Evolutionary conservation across 2,888 invertebrate genomes (phyloP).

Genomic region (Pasiphila rectangulata): DNA sequence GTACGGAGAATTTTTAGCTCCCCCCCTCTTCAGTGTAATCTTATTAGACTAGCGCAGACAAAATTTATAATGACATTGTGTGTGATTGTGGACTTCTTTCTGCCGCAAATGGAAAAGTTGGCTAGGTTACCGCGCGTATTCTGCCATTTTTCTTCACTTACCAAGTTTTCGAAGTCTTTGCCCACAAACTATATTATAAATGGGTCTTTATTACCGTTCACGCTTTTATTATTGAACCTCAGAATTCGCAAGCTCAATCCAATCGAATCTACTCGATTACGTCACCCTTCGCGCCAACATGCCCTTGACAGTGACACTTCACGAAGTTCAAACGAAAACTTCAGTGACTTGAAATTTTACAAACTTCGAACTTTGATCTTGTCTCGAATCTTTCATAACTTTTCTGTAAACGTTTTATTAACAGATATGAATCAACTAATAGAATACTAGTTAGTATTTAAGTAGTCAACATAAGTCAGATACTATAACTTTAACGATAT

Average conservation of each 20-base stretch:
- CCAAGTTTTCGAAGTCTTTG: too few relatives aligned
- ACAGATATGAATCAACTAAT: too few relatives aligned
- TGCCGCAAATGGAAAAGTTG: conserved; percentile 1
- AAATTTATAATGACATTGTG: conserved; percentile 10
- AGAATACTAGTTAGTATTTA: too few relatives aligned
- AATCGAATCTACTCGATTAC: neutral
- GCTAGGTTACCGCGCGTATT: neutral
- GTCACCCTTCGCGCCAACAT: neutral
- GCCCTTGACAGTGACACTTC: conserved; percentile 4
- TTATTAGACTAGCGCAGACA: conserved; percentile 29
- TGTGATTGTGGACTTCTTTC: conserved; percentile 16
- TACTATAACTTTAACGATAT: too few relatives aligned
- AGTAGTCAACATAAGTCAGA: too few relatives aligned
- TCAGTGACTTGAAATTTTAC: neutral
- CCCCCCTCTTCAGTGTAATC: conserved; percentile 38
- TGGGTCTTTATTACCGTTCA: neutral
- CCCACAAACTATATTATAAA: neutral
- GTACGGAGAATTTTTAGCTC: conserved; percentile 45
- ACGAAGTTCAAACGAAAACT: conserved; percentile 5
- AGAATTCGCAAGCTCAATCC: neutral
- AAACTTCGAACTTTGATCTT: conserved; percentile 4
- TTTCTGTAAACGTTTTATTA: too few relatives aligned
- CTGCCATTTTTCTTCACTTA: neutral
- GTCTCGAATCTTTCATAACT: neutral
- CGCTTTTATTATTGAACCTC: neutral